Base-by-base conservation (phyloP, 37 sponge, comb jelly and placozoan species). In the Cliona cf. orientalis region DNA sequence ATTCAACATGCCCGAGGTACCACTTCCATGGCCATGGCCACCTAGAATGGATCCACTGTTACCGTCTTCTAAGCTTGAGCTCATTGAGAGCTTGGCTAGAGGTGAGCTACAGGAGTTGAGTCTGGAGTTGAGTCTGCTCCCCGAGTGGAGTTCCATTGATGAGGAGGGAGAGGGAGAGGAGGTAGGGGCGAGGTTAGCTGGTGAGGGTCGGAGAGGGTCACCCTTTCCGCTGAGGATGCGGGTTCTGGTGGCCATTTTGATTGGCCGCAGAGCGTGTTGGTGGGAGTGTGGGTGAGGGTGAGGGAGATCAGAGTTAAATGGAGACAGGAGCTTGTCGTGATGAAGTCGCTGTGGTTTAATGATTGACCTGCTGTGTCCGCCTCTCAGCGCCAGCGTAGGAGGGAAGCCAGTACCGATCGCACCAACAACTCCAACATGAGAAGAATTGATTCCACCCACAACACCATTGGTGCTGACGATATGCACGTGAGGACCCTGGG, bases 261-360 rank as follows among this genome's bases (percentile, higher is more conserved):
- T 29, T 19, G 11, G 29, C n/a, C 55, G 55, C 11, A 17, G 55
- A 19, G 55, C 14, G 35, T 69, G 4, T 69, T 69, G 11, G 70
- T 41, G 38, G 43, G 44, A 11, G 70, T 26, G 23, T 44, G 42
- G 22, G 43, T 69, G 25, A 69, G 4, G 25, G 17, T 39, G 73
- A 32, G 73, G 7, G 25, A 72, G 49, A 3, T 81, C 81, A 6
- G 81, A 60, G 28, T 81, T 81, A 58, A 81, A 81, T 23, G 81
- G 81, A 37, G 81, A 81, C 2, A 81, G 62, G 71, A 59, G 58
- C 28, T 71, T 81, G 62, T 81, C 81, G 26, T 81, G 81, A 2
- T 71, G 81, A 0, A 81, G 44, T 12, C 44, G 55, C 12, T 38
- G 25, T 23, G 45, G 1, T 22, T n/a, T 17, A 42, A 45, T 14